Base-by-base conservation (phyloP, 2,113 vertebrate species). In the Procavia capensis region DNA sequence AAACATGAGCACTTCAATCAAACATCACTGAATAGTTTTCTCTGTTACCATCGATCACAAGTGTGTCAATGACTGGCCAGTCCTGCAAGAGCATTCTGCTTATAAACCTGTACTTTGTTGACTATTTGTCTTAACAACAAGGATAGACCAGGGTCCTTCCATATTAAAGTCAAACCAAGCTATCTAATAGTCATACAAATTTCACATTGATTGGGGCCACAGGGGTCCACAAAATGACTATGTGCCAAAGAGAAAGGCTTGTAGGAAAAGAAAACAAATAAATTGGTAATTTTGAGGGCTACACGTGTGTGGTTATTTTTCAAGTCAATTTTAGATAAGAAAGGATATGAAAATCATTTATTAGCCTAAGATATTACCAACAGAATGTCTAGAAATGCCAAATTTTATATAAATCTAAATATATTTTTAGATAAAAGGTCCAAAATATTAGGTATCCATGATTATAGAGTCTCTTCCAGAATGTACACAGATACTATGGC, bases 1-100 rank as follows among this genome's bases (percentile, higher is more conserved):
- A 47, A 97, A 95, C 79, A 94, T 14, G 66, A 93, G 95, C 68
- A 96, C 13, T 68, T 91, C 43, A 90, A 96, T 74, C 68, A 92
- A 10, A 19, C 86, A 87, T 61, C 45, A 29, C 4, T 24, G 22
- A 80, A 3, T 41, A 45, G 24, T 88, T 50, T 45, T 74, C 75
- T 93, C 4, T 11, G 2, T 41, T 36, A 57, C 64, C 25, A n/a
- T 41, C 81, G 86, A 4, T 36, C 7, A 93, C 25, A 72, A 9
- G 27, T 59, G 5, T 61, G 61, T 29, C 72, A 72, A 31, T 61
- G 41, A 36, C 50, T 72, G 57, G 27, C 50, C 64, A 81, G n/a
- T n/a, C n/a, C n/a, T n/a, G n/a, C n/a, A n/a, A n/a, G n/a, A n/a
- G n/a, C n/a, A 36, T 66, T 66, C 39, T 70, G n/a, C 0, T 75